Evolutionary conservation across 2,113 vertebrate genomes (phyloP).

Genomic region (Ranitomeya imitator): DNA sequence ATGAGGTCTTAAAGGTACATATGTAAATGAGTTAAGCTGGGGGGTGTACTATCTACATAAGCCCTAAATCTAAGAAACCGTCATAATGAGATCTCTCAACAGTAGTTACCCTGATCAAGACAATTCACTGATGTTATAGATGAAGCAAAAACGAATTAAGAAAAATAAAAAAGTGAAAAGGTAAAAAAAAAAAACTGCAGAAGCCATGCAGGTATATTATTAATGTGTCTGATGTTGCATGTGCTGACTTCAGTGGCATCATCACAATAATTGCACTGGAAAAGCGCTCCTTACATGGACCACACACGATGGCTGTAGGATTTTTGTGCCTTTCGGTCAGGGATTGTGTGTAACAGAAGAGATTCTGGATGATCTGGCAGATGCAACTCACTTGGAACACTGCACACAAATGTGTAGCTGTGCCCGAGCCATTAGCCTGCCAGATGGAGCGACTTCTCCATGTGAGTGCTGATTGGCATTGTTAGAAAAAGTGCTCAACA

Average conservation of each 20-base stretch:
- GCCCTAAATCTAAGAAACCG: no score
- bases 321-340: neutral
- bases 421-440: conserved; percentile 28
- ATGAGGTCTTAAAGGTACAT: no score
- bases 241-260: neutral
- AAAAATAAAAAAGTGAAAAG: no score
- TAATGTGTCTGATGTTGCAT: neutral
- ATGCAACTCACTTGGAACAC: conserved; percentile 28
- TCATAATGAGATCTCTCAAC: no score
- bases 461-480: conserved; percentile 30
- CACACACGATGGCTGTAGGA: neutral
- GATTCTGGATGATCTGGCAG: conserved; percentile 1
- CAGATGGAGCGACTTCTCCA: conserved; percentile 35
- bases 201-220: neutral
- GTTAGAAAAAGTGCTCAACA: conserved; percentile 2
- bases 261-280: neutral
- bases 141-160: no score
- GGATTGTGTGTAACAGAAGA: neutral
- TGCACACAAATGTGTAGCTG: conserved; percentile 41
- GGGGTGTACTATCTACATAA: no score
- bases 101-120: no score
- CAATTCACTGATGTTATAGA: no score
- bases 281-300: neutral
- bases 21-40: no score
- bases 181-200: no score